Evolutionary conservation across 37 sponge, comb jelly and placozoan genomes (phyloP).

Genomic region (Beroe forskalii): DNA sequence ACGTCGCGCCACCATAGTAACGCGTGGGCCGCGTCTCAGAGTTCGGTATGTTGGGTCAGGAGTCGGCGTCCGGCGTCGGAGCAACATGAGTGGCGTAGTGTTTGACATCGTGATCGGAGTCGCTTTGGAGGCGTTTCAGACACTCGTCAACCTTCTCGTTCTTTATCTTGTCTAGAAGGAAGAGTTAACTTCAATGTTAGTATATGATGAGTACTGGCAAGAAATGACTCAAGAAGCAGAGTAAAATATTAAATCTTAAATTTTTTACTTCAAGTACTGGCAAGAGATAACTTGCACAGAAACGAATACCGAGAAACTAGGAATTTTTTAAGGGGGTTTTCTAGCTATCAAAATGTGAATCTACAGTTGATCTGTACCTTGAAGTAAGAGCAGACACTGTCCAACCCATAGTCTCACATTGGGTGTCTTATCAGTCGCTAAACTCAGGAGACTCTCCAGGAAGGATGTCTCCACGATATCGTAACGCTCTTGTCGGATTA

Average conservation of each 20-base stretch:
- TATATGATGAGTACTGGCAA: background rate
- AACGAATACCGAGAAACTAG: too few relatives aligned
- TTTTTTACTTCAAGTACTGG: too few relatives aligned
- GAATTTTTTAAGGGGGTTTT: too few relatives aligned
- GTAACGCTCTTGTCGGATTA: conserved; percentile 8
- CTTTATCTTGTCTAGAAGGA: conserved; percentile 8
- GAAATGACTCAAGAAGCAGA: background rate
- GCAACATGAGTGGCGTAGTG: conserved; percentile 45
- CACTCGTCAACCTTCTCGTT: background rate
- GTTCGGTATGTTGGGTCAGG: too few relatives aligned
- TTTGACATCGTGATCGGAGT: background rate
- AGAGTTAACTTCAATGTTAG: background rate
- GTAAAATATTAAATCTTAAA: too few relatives aligned
- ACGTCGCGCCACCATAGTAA: background rate
- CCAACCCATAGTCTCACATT: conserved; percentile 63
- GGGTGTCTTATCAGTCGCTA: conserved; percentile 33
- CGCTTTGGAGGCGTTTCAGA: background rate
- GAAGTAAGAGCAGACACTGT: conserved; percentile 19
- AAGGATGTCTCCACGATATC: background rate
- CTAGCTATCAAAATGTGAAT: too few relatives aligned
- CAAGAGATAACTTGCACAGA: too few relatives aligned
- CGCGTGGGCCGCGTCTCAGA: too few relatives aligned
- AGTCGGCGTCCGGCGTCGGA: background rate
- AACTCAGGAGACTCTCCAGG: background rate
- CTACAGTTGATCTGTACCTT: too few relatives aligned